phyloP scores from a whole-genome alignment of 2,888 invertebrate genomes.

The Plutella xylostella region DNA sequence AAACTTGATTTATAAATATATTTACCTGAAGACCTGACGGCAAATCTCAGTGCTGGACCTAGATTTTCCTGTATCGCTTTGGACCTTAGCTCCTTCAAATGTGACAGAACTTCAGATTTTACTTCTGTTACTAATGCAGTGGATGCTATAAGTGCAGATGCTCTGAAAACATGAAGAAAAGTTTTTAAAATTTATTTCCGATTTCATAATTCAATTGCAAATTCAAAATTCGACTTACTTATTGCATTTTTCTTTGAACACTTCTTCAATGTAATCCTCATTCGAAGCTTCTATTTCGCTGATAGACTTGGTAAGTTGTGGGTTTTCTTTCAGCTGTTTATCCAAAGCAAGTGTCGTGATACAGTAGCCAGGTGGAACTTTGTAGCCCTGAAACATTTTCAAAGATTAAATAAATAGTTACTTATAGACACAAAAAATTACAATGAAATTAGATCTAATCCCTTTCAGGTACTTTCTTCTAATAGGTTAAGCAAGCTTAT shows the following conservation, averaged over 20 bases:
- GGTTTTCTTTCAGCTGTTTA: constrained; percentile 62
- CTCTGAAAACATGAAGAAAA: no score
- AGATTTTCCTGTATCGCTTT: constrained; percentile 33
- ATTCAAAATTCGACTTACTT: constrained; percentile 33
- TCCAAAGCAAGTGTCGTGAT: constrained; percentile 74
- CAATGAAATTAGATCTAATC: no score
- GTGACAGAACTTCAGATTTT: constrained; percentile 33
- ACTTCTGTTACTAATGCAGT: constrained; percentile 50
- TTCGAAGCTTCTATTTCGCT: constrained; percentile 61
- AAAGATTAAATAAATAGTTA: no score
- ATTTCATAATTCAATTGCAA: no score
- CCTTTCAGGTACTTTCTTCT: not conserved
- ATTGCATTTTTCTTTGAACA: constrained; percentile 63
- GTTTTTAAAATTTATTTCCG: no score
- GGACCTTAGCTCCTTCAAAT: constrained; percentile 34
- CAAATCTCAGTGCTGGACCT: constrained; percentile 56
- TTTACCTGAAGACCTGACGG: constrained; percentile 74
- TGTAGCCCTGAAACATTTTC: constrained; percentile 58
- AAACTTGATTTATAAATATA: no score
- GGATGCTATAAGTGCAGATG: constrained; percentile 43
- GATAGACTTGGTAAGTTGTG: constrained; percentile 55
- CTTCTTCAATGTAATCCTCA: constrained; percentile 49
- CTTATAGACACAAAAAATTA: no score
- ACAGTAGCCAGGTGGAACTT: constrained; percentile 78
- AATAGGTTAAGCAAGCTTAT: not conserved